Conservation (phyloP, 2,888 invertebrate species). For the Lasiommata megera region DNA sequence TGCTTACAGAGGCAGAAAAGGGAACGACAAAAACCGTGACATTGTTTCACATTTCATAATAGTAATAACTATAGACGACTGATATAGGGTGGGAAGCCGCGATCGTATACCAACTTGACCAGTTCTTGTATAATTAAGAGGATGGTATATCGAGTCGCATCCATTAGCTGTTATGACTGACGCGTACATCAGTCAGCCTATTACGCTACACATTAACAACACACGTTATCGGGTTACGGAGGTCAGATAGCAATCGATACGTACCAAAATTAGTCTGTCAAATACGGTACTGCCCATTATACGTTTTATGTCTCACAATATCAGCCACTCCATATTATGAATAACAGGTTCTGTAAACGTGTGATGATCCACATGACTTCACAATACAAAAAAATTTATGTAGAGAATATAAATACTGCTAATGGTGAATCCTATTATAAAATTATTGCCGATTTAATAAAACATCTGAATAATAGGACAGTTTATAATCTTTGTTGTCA, state of each 20-base stretch:
- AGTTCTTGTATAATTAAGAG: neutral
- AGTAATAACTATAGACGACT: too few relatives aligned
- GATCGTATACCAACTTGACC: too few relatives aligned
- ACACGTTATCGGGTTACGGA: constrained; percentile 7
- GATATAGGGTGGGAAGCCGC: too few relatives aligned
- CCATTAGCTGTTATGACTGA: constrained; percentile 3
- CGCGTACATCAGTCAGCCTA: constrained; percentile 4
- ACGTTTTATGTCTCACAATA: neutral
- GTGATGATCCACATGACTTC: neutral
- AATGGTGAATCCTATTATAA: too few relatives aligned
- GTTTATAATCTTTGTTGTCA: too few relatives aligned
- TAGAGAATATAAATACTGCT: too few relatives aligned
- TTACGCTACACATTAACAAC: constrained; percentile 7
- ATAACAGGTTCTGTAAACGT: neutral
- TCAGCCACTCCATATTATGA: neutral
- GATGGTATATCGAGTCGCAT: neutral
- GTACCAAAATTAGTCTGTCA: constrained; percentile 4
- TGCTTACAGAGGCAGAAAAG: too few relatives aligned
- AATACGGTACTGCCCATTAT: constrained; percentile 5
- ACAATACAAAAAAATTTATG: too few relatives aligned
- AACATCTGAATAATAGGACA: too few relatives aligned
- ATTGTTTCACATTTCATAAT: too few relatives aligned
- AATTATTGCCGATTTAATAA: too few relatives aligned
- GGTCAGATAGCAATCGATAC: constrained; percentile 6
- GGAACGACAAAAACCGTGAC: too few relatives aligned